Percentiles rank a stretch among this genome's conserved stretches.
Evolutionary conservation across 2,888 invertebrate genomes (phyloP).

Genomic region (Dryadula phaetusa): DNA sequence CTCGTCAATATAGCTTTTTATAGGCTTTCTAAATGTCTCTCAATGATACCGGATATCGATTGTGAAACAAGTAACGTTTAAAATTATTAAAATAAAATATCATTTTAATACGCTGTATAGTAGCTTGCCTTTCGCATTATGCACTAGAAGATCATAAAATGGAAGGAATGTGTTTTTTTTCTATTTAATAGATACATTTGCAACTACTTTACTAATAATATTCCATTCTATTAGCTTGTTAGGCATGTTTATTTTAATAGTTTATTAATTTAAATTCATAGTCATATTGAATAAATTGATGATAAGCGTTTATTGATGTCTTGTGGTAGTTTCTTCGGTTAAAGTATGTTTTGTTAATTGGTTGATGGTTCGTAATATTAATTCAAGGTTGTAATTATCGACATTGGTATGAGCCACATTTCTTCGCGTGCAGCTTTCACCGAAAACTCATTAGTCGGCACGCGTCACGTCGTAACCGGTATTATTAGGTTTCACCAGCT

Average conservation of each 20-base stretch:
- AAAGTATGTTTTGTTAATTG: conserved; percentile 29
- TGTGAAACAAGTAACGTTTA: neutral
- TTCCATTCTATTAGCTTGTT: neutral
- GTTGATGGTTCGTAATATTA: conserved; percentile 33
- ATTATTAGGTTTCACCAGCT: conserved; percentile 80
- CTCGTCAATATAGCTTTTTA: conserved; percentile 36
- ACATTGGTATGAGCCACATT: conserved; percentile 34
- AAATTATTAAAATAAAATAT: neutral
- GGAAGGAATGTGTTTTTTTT: neutral
- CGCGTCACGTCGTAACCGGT: conserved; percentile 81
- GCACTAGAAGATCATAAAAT: neutral
- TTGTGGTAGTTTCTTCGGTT: neutral
- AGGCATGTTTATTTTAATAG: conserved; percentile 9
- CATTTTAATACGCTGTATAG: neutral
- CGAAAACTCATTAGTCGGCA: conserved; percentile 80
- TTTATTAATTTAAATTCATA: conserved; percentile 14
- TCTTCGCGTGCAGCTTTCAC: conserved; percentile 64
- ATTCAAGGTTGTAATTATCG: conserved; percentile 37
- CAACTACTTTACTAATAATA: conserved; percentile 6
- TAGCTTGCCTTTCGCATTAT: neutral
- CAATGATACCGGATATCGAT: conserved; percentile 22
- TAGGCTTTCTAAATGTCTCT: conserved; percentile 35
- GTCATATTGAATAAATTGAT: conserved; percentile 14
- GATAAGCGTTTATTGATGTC: neutral
- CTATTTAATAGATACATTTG: conserved; percentile 12